phyloP scores from a whole-genome alignment of 2,888 invertebrate genomes.

The Synanthedon tipuliformis region DNA sequence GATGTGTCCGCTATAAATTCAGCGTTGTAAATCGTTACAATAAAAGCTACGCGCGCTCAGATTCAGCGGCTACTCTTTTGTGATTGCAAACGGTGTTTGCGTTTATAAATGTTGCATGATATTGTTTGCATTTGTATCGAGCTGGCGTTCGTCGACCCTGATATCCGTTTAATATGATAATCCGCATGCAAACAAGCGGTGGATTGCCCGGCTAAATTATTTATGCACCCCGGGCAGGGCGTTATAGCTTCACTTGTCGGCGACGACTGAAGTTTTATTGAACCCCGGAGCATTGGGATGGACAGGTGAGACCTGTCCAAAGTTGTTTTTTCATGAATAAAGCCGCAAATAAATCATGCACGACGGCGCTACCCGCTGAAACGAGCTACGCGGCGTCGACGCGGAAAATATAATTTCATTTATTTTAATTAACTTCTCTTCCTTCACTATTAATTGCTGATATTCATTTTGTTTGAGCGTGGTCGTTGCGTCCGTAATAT shows the following conservation, averaged over 20 bases:
- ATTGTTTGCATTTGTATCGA: constrained; percentile 59
- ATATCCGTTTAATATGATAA: constrained; percentile 71
- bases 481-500: background rate
- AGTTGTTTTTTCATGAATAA: constrained; percentile 21
- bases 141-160: constrained; percentile 43
- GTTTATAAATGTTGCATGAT: constrained; percentile 59
- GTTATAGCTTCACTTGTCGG: constrained; percentile 51
- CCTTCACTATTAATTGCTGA: background rate
- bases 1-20: background rate
- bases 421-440: background rate
- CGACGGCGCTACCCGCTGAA: constrained; percentile 7
- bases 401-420: background rate
- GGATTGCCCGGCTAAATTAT: constrained; percentile 65
- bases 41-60: background rate
- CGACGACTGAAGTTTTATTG: constrained; percentile 48
- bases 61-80: constrained; percentile 8
- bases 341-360: constrained; percentile 32
- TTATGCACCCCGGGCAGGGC: constrained; percentile 61
- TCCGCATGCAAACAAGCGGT: constrained; percentile 65
- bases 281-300: constrained; percentile 27
- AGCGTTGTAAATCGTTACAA: background rate
- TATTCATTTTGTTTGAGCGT: background rate
- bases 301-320: constrained; percentile 25
- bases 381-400: background rate
- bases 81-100: constrained; percentile 30